Base-by-base conservation (phyloP, 1,140 invertebrate genomes). In the Potamilus streckersoni region DNA sequence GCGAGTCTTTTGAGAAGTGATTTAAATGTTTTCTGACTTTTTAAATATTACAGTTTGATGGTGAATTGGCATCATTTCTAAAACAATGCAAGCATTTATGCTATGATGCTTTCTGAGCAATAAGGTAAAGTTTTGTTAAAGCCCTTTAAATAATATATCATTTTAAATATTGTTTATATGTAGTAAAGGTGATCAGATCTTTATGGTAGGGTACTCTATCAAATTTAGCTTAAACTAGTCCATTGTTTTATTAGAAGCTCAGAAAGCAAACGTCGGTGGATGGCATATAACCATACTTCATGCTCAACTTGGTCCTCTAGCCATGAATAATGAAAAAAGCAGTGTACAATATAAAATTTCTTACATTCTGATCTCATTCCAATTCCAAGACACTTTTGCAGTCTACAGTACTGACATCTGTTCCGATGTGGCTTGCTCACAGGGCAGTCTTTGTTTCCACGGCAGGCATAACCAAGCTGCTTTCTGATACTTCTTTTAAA, bases 321-420 rank as follows among this genome's bases (percentile, higher is more conserved):
- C n/a, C n/a, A 69, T 20, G 11, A 73, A 73, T 27, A 67, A 58
- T 14, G 58, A 68, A 69, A n/a, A 67, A 59, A 65, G 23, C 27
- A 5, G 67, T 5, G 58, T 20, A 31, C 17, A 74, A n/a, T 17
- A 67, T 16, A 38, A 17, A 66, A 58, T 59, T 27, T 84, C 95
- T 96, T 94, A 98, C 97, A 98, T 93, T 99, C 97, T 92, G 96
- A 97, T 91, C 97, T 92, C 97, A 99, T 99, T 79, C 97, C 97
- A 92, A 97, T 97, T 62, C 95, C 93, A 23, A 99, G 92, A 90
- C 97, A 99, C 91, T 99, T 99, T 90, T 98, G 97, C 79, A 99
- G 93, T 71, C 97, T 93, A 91, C 97, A 99, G 91, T 98, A 98
- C 91, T 99, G 97, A 91, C 97, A 99, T 73, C 97, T 93, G 91